Evolutionary conservation across 2,888 invertebrate species (phyloP).

Genomic region (Zonitis immaculata): DNA sequence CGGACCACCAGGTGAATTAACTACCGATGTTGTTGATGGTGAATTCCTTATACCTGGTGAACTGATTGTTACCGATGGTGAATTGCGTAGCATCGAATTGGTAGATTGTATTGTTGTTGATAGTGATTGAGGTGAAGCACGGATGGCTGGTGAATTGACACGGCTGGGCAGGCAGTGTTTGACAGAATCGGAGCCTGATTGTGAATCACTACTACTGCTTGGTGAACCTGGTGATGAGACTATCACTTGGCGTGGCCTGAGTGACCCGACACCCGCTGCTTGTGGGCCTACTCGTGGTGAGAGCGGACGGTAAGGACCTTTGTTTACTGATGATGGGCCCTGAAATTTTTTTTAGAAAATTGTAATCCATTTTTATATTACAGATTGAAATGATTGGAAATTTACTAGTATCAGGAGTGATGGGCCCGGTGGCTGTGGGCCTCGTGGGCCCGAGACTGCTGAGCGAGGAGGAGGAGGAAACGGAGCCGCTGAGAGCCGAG

Average conservation of each 20-base stretch:
- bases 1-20: constrained; percentile 37
- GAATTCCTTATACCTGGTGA: constrained; percentile 37
- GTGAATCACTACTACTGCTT: constrained; percentile 77
- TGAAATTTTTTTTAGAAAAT: constrained; percentile 31
- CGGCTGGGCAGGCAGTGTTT: constrained; percentile 56
- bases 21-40: constrained; percentile 33
- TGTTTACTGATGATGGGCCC: constrained; percentile 70
- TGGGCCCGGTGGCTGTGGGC: constrained; percentile 61
- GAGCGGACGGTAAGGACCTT: constrained; percentile 67
- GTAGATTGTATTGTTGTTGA: constrained; percentile 32
- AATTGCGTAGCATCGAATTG: constrained; percentile 46
- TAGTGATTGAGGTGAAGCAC: constrained; percentile 40
- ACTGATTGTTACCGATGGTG: constrained; percentile 37
- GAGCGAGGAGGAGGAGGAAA: constrained; percentile 63
- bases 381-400: no score
- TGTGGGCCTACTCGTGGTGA: constrained; percentile 62
- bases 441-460: constrained; percentile 57
- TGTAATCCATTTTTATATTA: background rate
- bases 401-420: constrained; percentile 67
- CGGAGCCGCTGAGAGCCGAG: constrained; percentile 78
- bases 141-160: constrained; percentile 47
- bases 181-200: constrained; percentile 73
- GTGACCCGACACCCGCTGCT: constrained; percentile 35
- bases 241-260: constrained; percentile 55
- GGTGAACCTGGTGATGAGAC: constrained; percentile 78